These are phyloP conservation scores for Notarius quadriscutis DNA, from an alignment of 2,113 vertebrate species.

Conservation along the genomic window DNA sequence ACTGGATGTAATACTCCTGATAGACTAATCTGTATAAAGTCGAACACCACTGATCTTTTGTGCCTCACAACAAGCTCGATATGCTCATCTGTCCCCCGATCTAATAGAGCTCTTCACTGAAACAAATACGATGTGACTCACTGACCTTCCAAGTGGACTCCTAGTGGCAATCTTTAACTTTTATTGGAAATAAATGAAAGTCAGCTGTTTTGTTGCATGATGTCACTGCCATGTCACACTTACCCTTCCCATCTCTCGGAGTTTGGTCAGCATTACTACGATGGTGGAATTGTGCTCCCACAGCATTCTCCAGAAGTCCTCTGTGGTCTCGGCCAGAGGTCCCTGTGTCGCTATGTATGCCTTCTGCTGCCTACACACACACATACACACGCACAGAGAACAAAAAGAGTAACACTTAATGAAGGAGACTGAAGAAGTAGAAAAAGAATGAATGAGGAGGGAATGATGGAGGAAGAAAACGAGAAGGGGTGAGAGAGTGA, in stretches of 20 bases:
- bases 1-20: not conserved
- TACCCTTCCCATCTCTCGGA: conserved; percentile 95
- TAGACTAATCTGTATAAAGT: not conserved
- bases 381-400: conserved; percentile 41
- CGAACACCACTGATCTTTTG: not conserved
- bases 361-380: conserved; percentile 85
- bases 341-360: conserved; percentile 96
- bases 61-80: not conserved
- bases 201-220: not conserved
- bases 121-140: not conserved
- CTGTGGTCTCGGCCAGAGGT: conserved; percentile 89
- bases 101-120: not conserved
- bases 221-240: conserved; percentile 44
- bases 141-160: not conserved
- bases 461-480: too few relatives aligned
- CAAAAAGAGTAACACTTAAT: not conserved
- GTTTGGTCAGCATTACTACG: conserved; percentile 95
- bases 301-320: conserved; percentile 98
- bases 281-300: conserved; percentile 99
- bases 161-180: not conserved
- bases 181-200: not conserved
- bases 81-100: not conserved
- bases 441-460: not conserved
- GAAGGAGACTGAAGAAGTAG: not conserved
- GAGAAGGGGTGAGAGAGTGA: not conserved